Evolutionary conservation across 2,113 vertebrate genomes (phyloP).

Genomic region (Charadrius vociferus): DNA sequence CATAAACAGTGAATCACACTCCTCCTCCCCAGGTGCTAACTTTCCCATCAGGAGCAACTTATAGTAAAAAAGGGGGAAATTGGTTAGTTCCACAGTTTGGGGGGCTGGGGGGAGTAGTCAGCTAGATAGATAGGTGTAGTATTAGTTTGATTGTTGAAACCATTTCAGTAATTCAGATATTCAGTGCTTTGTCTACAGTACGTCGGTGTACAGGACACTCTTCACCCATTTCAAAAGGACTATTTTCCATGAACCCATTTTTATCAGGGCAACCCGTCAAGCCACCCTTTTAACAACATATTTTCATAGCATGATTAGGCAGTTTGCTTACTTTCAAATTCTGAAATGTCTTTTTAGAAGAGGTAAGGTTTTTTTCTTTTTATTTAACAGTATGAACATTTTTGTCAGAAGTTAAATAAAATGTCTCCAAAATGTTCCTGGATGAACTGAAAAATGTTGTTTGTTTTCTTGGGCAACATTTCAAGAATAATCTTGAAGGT

Average conservation of each 20-base stretch:
- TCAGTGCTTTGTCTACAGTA: neutral
- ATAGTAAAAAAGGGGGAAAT: neutral
- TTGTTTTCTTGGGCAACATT: neutral
- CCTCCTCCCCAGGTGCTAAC: neutral
- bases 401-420: neutral
- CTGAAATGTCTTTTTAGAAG: neutral
- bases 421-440: neutral
- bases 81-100: neutral
- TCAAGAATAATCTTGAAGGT: neutral
- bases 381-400: neutral
- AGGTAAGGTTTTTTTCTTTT: accelerated
- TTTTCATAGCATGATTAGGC: neutral
- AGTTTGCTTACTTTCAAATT: neutral
- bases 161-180: neutral
- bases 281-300: neutral
- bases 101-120: neutral
- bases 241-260: neutral
- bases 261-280: neutral
- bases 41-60: neutral
- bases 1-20: neutral
- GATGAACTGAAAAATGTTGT: neutral
- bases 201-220: neutral
- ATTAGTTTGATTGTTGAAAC: neutral
- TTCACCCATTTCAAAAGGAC: neutral
- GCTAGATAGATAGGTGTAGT: neutral